Evolutionary conservation across 2,797 vertebrate genomes (phyloP).

Genomic region (Adelosebastes latens): DNA sequence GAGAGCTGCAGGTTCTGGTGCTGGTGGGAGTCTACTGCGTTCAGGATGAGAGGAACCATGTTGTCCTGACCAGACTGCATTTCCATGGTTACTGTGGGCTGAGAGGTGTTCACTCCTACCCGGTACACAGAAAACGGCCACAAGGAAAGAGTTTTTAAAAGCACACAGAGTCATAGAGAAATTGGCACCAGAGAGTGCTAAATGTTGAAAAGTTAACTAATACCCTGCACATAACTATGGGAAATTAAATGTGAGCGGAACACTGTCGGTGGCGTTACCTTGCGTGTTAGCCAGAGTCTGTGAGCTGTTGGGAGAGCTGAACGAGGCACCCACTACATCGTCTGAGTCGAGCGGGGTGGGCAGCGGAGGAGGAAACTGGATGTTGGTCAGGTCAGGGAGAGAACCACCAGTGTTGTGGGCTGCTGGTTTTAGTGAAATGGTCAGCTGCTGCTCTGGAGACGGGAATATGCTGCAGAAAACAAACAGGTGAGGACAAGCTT

Average conservation of each 20-base stretch:
- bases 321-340: constrained; percentile 81
- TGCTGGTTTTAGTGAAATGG: constrained; percentile 86
- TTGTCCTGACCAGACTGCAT: constrained; percentile 84
- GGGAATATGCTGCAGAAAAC: constrained; percentile 89
- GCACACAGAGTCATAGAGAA: background rate
- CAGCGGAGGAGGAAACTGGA: constrained; percentile 96
- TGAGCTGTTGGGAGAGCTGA: constrained; percentile 87
- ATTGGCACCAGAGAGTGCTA: background rate
- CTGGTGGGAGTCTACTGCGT: constrained; percentile 83
- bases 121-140: constrained; percentile 33
- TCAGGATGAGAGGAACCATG: constrained; percentile 87
- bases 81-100: constrained; percentile 79
- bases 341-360: constrained; percentile 93
- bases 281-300: constrained; percentile 88
- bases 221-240: background rate
- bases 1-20: constrained; percentile 86
- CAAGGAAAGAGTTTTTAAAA: constrained; percentile 26
- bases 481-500: background rate
- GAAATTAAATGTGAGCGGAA: background rate
- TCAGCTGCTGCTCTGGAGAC: constrained; percentile 91
- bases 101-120: constrained; percentile 85
- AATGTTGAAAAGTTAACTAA: constrained; percentile 3
- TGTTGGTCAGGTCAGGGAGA: constrained; percentile 96
- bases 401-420: constrained; percentile 94
- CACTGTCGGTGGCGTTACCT: constrained; percentile 50